Conservation (phyloP, 2,888 invertebrate genomes). For the Neoscelio sp. region DNA sequence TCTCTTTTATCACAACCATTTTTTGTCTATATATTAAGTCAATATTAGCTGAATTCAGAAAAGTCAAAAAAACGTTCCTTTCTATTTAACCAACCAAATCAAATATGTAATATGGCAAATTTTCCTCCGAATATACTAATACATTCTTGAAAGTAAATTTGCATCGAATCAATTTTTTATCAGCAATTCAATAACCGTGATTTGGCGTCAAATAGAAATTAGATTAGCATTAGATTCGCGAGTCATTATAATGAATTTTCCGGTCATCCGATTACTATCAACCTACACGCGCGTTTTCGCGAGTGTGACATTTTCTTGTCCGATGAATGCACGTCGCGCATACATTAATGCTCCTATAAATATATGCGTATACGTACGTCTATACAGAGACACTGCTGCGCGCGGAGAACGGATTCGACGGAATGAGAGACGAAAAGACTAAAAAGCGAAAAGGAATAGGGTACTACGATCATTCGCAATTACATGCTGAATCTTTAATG, state of each 20-base stretch:
- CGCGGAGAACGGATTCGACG: constrained; percentile 13
- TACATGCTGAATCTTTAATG: constrained; percentile 84
- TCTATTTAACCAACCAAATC: too few species aligned
- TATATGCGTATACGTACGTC: constrained; percentile 19
- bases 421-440: constrained; percentile 63
- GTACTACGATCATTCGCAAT: constrained; percentile 81
- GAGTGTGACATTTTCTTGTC: constrained; percentile 73
- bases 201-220: constrained; percentile 60
- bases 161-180: constrained; percentile 51
- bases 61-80: too few species aligned
- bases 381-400: neutral
- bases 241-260: constrained; percentile 77
- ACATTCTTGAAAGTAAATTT: constrained; percentile 56
- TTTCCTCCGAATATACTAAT: constrained; percentile 33
- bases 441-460: constrained; percentile 63
- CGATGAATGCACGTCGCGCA: constrained; percentile 69
- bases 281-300: constrained; percentile 61
- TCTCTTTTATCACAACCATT: too few species aligned
- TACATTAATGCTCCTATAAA: constrained; percentile 59
- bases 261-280: constrained; percentile 74
- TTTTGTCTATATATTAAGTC: too few species aligned
- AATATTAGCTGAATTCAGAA: too few species aligned
- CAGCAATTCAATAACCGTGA: constrained; percentile 49
- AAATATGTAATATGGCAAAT: constrained; percentile 51
- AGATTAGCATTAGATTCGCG: constrained; percentile 64